These are phyloP conservation scores for Turritopsis rubra DNA, from an alignment of 30 jellyfish, hydroid and myxozoan genomes.

Conservation along the genomic window DNA sequence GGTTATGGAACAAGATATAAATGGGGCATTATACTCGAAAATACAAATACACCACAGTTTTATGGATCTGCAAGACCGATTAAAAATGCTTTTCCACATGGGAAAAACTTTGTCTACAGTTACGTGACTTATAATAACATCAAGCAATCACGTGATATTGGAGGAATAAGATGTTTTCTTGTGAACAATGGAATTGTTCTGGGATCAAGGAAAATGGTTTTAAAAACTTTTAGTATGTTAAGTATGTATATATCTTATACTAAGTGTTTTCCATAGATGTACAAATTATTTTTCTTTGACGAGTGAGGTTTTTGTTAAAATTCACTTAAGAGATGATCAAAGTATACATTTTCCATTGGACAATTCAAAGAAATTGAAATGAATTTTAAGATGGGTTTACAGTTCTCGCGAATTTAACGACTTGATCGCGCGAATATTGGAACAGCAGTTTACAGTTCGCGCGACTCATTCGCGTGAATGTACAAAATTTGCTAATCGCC, in stretches of 20 bases:
- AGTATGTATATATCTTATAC: neutral
- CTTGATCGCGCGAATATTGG: too few species aligned
- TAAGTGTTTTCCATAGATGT: neutral
- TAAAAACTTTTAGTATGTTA: slow-evolving; percentile 11
- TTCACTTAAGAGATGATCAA: too few species aligned
- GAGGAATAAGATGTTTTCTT: slow-evolving; percentile 32
- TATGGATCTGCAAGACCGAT: slow-evolving; percentile 23
- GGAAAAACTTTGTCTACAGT: slow-evolving; percentile 24
- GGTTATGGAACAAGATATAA: slow-evolving; percentile 25
- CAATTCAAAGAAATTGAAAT: too few species aligned
- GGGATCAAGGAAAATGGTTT: slow-evolving; percentile 19
- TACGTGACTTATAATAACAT: slow-evolving; percentile 20
- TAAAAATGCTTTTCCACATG: neutral
- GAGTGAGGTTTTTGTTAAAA: too few species aligned
- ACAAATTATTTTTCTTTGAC: too few species aligned
- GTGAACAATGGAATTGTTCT: slow-evolving; percentile 11
- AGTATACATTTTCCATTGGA: too few species aligned
- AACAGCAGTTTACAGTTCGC: too few species aligned
- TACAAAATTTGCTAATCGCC: too few species aligned
- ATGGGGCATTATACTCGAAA: slow-evolving; percentile 19
- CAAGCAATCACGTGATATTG: slow-evolving; percentile 23
- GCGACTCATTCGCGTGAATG: too few species aligned
- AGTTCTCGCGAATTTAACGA: too few species aligned
- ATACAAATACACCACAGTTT: slow-evolving; percentile 1
- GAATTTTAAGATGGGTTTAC: too few species aligned